phyloP scores from a whole-genome alignment of 2,888 invertebrate genomes.

The Zele albiditarsus region DNA sequence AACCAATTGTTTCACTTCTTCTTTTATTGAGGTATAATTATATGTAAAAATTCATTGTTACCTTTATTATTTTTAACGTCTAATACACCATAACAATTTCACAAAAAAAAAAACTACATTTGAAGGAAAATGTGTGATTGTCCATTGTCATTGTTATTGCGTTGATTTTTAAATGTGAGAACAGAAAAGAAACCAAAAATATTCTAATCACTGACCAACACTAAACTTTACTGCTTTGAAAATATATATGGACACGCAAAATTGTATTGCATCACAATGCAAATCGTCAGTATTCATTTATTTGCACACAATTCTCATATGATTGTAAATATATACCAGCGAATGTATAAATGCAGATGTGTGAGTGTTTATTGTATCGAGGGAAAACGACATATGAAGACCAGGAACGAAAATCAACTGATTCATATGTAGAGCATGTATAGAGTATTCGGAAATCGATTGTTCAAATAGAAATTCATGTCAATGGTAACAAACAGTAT shows the following conservation, averaged over 20 bases:
- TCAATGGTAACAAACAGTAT: constrained; percentile 55
- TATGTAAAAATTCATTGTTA: too few relatives aligned
- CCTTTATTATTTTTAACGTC: too few relatives aligned
- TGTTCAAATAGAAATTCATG: constrained; percentile 55
- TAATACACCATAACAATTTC: too few relatives aligned
- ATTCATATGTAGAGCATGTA: constrained; percentile 31
- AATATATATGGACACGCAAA: background rate
- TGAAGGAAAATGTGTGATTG: too few relatives aligned
- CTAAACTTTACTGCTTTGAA: background rate
- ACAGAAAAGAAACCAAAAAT: background rate
- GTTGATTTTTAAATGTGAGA: background rate
- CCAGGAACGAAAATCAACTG: constrained; percentile 1
- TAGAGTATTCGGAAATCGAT: constrained; percentile 43
- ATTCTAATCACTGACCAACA: background rate
- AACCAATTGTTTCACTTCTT: too few relatives aligned
- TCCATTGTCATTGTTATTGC: too few relatives aligned
- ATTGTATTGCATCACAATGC: constrained; percentile 21
- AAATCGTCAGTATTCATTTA: constrained; percentile 50
- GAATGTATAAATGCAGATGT: constrained; percentile 24
- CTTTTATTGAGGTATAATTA: too few relatives aligned
- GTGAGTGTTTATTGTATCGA: constrained; percentile 30
- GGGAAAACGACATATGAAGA: constrained; percentile 2
- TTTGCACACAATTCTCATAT: constrained; percentile 44
- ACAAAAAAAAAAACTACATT: too few relatives aligned
- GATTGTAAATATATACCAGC: constrained; percentile 34